Conservation (phyloP, 2,888 invertebrate species). For the Eurytoma californica region DNA sequence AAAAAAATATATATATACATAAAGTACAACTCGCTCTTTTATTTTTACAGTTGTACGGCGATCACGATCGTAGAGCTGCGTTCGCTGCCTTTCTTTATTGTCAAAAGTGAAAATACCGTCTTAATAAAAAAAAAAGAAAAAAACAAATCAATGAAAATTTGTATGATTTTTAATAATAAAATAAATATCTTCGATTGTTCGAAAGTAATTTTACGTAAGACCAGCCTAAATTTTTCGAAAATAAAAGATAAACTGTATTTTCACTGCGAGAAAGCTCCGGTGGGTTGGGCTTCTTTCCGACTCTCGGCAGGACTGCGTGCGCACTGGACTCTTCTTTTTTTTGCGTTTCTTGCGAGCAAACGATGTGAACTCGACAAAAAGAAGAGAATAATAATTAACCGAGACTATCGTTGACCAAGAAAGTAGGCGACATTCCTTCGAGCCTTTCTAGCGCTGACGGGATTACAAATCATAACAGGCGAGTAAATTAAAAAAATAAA, state of each 20-base stretch:
- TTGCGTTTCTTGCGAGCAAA: conserved; percentile 5
- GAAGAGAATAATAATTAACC: conserved; percentile 39
- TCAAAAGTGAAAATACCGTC: too few relatives aligned
- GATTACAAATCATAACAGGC: conserved; percentile 6
- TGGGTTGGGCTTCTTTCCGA: conserved; percentile 45
- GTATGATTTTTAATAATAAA: too few relatives aligned
- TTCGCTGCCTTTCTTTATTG: too few relatives aligned
- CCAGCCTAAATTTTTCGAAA: too few relatives aligned
- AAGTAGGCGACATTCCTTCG: background rate
- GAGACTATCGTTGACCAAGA: too few relatives aligned
- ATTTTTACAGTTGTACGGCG: conserved; percentile 11
- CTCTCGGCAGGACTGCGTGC: conserved; percentile 14
- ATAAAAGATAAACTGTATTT: conserved; percentile 8
- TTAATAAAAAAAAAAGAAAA: too few relatives aligned
- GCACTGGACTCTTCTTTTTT: background rate
- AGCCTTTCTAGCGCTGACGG: conserved; percentile 49
- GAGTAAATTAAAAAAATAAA: conserved; percentile 10
- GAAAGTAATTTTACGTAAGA: too few relatives aligned
- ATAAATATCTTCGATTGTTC: too few relatives aligned
- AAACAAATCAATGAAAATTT: too few relatives aligned
- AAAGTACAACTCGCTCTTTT: too few relatives aligned
- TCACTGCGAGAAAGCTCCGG: background rate
- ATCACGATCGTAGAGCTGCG: conserved; percentile 25
- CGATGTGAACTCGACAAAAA: conserved; percentile 7
- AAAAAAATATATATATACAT: too few relatives aligned